Evolutionary conservation across 2,888 invertebrate genomes (phyloP).

Genomic region (Byasa hedistus): DNA sequence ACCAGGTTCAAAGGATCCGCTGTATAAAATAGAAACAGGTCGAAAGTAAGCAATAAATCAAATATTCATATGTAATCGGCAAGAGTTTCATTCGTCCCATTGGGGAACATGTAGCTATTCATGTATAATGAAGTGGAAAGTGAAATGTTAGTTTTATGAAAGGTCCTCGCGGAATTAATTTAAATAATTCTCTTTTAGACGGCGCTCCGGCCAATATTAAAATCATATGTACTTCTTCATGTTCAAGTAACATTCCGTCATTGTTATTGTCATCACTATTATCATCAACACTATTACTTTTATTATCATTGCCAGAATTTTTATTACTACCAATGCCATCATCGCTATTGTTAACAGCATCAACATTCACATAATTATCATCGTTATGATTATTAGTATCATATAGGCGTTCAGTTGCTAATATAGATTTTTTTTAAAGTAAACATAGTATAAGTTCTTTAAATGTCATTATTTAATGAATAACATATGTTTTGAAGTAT

Average conservation of each 20-base stretch:
- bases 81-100: neutral
- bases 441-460: too few relatives aligned
- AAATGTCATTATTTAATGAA: too few relatives aligned
- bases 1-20: too few relatives aligned
- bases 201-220: neutral
- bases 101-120: slow-evolving; percentile 1
- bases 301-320: too few relatives aligned
- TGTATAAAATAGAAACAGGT: neutral
- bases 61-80: slow-evolving; percentile 14
- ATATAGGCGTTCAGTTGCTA: too few relatives aligned
- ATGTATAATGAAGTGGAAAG: slow-evolving; percentile 1
- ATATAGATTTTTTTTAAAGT: too few relatives aligned
- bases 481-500: too few relatives aligned
- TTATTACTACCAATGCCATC: too few relatives aligned
- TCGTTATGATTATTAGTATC: too few relatives aligned
- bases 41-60: slow-evolving; percentile 1
- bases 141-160: slow-evolving; percentile 3
- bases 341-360: neutral
- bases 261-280: too few relatives aligned
- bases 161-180: neutral
- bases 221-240: neutral
- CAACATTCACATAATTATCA: neutral
- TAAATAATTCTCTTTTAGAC: neutral
- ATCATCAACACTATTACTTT: too few relatives aligned
- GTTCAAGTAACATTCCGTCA: too few relatives aligned